Percentiles rank a stretch among this genome's conserved stretches.
phyloP scores from a whole-genome alignment of 2,888 invertebrate species.

The Plagiodera versicolora region DNA sequence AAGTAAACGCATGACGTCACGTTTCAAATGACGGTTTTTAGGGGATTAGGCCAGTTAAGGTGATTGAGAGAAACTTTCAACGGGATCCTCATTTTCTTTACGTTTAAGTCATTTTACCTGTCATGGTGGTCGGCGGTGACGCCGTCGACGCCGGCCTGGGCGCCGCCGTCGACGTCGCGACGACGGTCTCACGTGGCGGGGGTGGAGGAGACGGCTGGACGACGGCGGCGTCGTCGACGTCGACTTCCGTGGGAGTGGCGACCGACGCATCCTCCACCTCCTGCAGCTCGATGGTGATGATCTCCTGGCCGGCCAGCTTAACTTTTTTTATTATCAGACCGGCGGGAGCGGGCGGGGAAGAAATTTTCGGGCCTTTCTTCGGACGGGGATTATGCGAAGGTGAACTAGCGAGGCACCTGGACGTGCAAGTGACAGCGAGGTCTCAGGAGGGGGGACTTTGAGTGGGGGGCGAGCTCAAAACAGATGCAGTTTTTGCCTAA shows the following conservation, averaged over 20 bases:
- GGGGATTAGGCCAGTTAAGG: too few species aligned
- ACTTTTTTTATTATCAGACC: slow-evolving; percentile 32
- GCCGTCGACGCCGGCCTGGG: slow-evolving; percentile 46
- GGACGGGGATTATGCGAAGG: slow-evolving; percentile 11
- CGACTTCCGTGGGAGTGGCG: neutral
- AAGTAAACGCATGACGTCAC: too few species aligned
- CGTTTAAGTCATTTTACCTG: too few species aligned
- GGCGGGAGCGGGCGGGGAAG: slow-evolving; percentile 10
- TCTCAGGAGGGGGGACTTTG: neutral
- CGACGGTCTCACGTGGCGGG: slow-evolving; percentile 41
- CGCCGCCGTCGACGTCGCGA: slow-evolving; percentile 40
- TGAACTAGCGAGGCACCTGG: neutral
- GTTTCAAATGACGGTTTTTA: too few species aligned
- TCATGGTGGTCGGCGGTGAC: slow-evolving; percentile 54
- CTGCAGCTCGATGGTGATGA: slow-evolving; percentile 52
- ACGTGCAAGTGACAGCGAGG: neutral
- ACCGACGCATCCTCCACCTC: slow-evolving; percentile 50
- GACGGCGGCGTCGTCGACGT: slow-evolving; percentile 21
- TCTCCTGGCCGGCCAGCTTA: slow-evolving; percentile 54
- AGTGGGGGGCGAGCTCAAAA: neutral
- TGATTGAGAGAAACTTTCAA: too few species aligned
- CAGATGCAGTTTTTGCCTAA: too few species aligned
- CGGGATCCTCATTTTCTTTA: too few species aligned
- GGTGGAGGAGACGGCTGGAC: slow-evolving; percentile 44
- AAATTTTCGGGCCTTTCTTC: slow-evolving; percentile 28